Base-by-base conservation (phyloP, 2,888 invertebrate genomes). In the Sarcophaga caerulescens region DNA sequence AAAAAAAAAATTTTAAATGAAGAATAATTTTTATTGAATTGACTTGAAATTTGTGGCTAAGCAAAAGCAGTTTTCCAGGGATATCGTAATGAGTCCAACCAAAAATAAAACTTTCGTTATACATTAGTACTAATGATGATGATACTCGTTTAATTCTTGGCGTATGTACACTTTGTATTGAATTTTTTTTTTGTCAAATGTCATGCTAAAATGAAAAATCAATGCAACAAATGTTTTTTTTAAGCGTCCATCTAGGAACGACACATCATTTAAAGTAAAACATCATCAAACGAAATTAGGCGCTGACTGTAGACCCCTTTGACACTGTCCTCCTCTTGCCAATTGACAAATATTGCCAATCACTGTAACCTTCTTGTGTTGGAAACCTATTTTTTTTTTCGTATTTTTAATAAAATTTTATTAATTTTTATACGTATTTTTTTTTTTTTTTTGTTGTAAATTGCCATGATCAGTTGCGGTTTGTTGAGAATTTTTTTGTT, bases 231-330 rank as follows among this genome's bases (percentile, higher is more conserved):
- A 87, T 87, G 75, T 78, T 84, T 80, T 90, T 35, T 35, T 35
- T 35, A 0, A 87, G 89, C 90, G 90, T 89, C 90, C 90, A 90
- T 91, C 90, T 90, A 90, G 89, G 88, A 89, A 90, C 89, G 90
- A 91, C 91, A 92, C 89, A 90, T 92, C 91, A 92, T 91, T 92
- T 92, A 90, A 89, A 90, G 89, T 89, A 89, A 92, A 90, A 88
- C 90, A 90, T 91, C 91, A 90, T 91, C 90, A 90, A 90, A 89
- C 87, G 89, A 91, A 91, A 91, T 91, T 90, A 90, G 90, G 90
- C 86, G 78, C 84, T 86, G 84, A 82, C 70, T 73, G 68, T 65
- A 71, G 62, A 25, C 60, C n/a, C n/a, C n/a, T 66, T 45, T 35
- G n/a, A 60, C 17, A 80, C 77, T 73, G 62, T 60, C 8, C 3